These are phyloP conservation scores for Drosophila quadrilineata DNA, from an alignment of 1,140 invertebrate genomes.

Conservation along the genomic window DNA sequence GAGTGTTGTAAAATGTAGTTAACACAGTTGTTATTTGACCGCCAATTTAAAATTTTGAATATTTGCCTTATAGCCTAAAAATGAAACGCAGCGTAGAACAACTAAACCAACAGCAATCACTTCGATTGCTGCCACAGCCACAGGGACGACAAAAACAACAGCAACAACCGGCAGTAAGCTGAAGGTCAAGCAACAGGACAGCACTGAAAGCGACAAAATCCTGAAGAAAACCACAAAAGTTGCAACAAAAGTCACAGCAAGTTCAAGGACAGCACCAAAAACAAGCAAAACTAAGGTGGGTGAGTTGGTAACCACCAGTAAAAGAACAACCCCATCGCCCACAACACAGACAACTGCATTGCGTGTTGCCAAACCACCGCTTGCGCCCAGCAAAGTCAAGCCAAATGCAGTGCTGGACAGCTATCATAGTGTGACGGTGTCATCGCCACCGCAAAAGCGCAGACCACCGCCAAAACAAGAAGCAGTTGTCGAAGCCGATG, in stretches of 20 bases:
- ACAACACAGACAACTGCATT: constrained; percentile 26
- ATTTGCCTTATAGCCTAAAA: constrained; percentile 33
- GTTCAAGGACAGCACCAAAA: constrained; percentile 20
- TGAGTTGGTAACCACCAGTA: constrained; percentile 15
- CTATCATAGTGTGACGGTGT: constrained; percentile 78
- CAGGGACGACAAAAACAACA: constrained; percentile 4
- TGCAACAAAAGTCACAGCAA: constrained; percentile 1
- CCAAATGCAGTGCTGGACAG: constrained; percentile 74
- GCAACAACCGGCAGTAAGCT: constrained; percentile 20
- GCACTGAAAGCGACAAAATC: constrained; percentile 40
- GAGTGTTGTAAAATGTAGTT: no score
- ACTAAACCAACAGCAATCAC: constrained; percentile 56
- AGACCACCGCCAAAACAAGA: constrained; percentile 35
- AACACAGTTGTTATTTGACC: no score
- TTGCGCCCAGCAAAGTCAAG: constrained; percentile 33
- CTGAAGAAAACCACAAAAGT: constrained; percentile 38
- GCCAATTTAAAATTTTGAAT: not conserved
- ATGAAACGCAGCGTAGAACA: constrained; percentile 42
- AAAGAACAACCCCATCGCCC: constrained; percentile 59
- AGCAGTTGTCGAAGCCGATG: not conserved
- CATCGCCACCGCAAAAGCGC: constrained; percentile 73
- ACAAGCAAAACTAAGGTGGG: constrained; percentile 46
- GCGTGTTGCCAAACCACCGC: constrained; percentile 41
- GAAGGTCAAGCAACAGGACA: constrained; percentile 49
- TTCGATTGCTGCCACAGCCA: constrained; percentile 12